These are phyloP conservation scores for Neotoxoptera formosana DNA, from an alignment of 1,140 invertebrate genomes.

Conservation along the genomic window DNA sequence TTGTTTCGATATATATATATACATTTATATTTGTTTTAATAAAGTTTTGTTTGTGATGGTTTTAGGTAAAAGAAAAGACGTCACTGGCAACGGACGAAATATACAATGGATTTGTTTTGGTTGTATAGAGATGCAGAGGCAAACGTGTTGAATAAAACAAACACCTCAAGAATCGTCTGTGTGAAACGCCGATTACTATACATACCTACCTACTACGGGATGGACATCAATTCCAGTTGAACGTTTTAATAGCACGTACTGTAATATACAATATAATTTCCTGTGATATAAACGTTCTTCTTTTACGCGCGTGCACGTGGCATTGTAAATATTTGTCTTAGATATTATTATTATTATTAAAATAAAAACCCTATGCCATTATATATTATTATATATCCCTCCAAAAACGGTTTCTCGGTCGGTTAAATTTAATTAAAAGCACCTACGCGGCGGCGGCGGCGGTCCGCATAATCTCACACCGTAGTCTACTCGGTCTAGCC, in stretches of 20 bases:
- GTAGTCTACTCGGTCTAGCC: neutral
- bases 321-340: neutral
- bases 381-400: neutral
- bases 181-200: neutral
- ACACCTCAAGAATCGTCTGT: neutral
- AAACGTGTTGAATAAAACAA: neutral
- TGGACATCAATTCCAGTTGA: neutral
- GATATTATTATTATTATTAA: neutral
- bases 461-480: neutral
- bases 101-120: neutral
- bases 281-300: neutral
- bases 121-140: neutral
- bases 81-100: neutral
- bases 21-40: neutral
- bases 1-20: too few species aligned
- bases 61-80: neutral
- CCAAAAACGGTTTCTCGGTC: neutral
- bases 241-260: neutral
- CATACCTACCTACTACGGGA: too few species aligned
- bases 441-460: neutral
- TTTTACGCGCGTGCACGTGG: neutral
- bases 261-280: neutral
- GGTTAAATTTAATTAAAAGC: constrained; percentile 28
- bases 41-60: neutral
- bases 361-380: neutral